Evolutionary conservation across 2,113 vertebrate species (phyloP).

Genomic region (Turdus rufiventris): DNA sequence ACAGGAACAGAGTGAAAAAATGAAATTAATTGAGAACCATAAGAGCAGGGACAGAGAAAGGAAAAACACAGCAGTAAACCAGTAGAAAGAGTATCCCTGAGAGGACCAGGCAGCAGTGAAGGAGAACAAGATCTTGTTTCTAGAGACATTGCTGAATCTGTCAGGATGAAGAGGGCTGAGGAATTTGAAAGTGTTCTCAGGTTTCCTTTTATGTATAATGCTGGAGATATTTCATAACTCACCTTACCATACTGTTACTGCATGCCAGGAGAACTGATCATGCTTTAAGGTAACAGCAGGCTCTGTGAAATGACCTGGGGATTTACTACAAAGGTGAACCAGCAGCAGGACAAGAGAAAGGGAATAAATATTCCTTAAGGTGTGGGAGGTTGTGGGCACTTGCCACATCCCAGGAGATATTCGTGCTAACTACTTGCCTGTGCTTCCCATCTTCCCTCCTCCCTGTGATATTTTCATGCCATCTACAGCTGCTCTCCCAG

Average conservation of each 20-base stretch:
- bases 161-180: neutral
- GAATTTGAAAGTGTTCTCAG: neutral
- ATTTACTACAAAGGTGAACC: neutral
- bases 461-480: neutral
- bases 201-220: neutral
- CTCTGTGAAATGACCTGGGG: neutral
- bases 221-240: neutral
- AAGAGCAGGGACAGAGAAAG: neutral
- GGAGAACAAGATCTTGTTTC: neutral
- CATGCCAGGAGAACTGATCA: neutral
- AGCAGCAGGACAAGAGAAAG: neutral
- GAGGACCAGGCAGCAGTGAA: neutral
- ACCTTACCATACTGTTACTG: neutral
- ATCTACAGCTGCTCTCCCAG: slow-evolving; percentile 17
- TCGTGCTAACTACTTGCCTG: neutral
- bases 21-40: neutral
- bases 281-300: neutral
- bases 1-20: neutral
- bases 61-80: neutral
- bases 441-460: neutral
- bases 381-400: neutral
- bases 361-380: neutral
- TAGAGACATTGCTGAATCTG: neutral
- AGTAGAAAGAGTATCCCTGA: neutral
- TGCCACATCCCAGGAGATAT: neutral